Evolutionary conservation across 2,797 vertebrate species (phyloP), one percentile per base, ranked within the genome.

Genomic region (Lindbergichthys nudifrons): DNA sequence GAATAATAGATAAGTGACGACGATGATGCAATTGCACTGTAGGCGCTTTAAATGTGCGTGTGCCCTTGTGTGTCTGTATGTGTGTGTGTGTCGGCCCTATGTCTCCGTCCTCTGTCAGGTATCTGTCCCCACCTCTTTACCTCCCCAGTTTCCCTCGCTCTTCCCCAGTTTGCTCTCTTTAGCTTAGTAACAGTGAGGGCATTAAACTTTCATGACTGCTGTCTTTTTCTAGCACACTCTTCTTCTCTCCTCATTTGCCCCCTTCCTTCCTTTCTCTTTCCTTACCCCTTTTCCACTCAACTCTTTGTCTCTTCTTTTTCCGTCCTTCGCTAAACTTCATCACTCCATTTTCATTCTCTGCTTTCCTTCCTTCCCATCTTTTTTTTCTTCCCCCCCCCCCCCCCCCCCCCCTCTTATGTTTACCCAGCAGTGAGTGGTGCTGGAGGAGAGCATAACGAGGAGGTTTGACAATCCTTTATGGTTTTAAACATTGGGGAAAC

Each of bases 1-100:
- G 83, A 93, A 92, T 93, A 88, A 93, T 93, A 87, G 86, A 93
- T 90, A 64, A 82, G 70, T 63, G 70, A 58, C 61, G 46, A 63
- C 73, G 83, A 85, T 85, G 88, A 90, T 88, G 82, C 54, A 50
- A 86, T 89, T 78, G 79, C 81, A 16, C 26, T 81, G 84, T 79
- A 54, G 73, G 75, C 83, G 78, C 85, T 89, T 87, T 84, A 70
- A 80, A 74, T 77, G 79, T 84, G 73, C 84, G 73, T 65, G 75
- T 58, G 70, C 81, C 62, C 65, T 19, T 39, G 5, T 39, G 12
- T 59, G 48, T 41, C 13, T 59, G 63, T 63, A 65, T n/a, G 10
- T 70, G 52, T 47, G 53, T 77, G 47, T 73, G 63, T 26, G 69
- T 80, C 23, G 43, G 51, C 51, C 48, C 60, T 77, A 66, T 26